Evolutionary conservation across 2,797 vertebrate genomes (phyloP).

Genomic region (Mormyrus hasselquistii): DNA sequence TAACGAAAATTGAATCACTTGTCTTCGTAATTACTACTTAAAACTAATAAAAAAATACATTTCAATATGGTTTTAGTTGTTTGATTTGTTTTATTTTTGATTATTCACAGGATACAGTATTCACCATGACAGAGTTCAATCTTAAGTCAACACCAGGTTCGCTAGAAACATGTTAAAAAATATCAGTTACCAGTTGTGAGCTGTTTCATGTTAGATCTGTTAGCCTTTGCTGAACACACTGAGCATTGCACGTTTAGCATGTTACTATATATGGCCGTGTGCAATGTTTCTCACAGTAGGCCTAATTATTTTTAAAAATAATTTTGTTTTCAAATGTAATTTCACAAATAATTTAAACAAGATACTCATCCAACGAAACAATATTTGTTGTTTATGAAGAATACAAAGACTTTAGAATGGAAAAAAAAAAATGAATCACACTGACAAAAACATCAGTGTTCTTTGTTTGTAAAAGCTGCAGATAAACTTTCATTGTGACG

Average conservation of each 20-base stretch:
- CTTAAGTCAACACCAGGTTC: neutral
- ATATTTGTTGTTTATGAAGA: no score
- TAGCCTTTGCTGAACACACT: neutral
- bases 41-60: neutral
- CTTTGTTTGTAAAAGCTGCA: slow-evolving; percentile 50
- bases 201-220: neutral
- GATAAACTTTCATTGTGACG: neutral
- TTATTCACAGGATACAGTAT: neutral
- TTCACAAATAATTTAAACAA: neutral
- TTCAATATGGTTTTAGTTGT: neutral
- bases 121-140: neutral
- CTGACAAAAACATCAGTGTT: slow-evolving; percentile 42
- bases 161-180: neutral
- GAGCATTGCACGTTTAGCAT: neutral
- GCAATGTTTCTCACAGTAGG: neutral
- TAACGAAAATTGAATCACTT: neutral
- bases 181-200: neutral
- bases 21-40: neutral
- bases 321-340: neutral
- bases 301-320: neutral
- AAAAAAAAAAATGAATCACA: neutral
- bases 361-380: neutral
- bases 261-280: neutral
- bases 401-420: neutral
- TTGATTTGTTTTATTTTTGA: neutral